Conservation (phyloP, 2,888 invertebrate genomes). For the Tanaodytes sp. region DNA sequence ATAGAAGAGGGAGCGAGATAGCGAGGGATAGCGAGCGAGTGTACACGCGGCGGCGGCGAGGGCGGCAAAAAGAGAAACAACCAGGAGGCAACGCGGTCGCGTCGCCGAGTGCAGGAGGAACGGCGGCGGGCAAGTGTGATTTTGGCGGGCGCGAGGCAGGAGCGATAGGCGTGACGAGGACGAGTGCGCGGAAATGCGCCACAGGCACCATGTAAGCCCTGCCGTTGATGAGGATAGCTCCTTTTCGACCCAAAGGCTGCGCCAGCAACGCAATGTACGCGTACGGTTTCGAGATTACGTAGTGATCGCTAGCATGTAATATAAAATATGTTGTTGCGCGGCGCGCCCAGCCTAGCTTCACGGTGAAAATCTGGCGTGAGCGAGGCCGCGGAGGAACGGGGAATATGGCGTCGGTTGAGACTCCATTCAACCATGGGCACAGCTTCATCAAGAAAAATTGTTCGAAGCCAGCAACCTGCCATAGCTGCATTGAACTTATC, state of each 20-base stretch:
- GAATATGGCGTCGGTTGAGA: constrained; percentile 77
- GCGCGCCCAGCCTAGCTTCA: constrained; percentile 74
- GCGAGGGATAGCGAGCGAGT: constrained; percentile 9
- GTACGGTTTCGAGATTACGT: constrained; percentile 77
- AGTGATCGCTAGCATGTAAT: constrained; percentile 73
- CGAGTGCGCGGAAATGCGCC: constrained; percentile 54
- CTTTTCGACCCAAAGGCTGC: constrained; percentile 62
- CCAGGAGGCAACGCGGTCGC: neutral
- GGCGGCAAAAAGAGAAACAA: constrained; percentile 10
- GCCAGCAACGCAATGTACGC: constrained; percentile 76
- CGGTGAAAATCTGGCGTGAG: constrained; percentile 79
- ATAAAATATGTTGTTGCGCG: constrained; percentile 62
- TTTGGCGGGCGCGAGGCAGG: constrained; percentile 58
- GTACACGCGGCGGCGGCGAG: neutral
- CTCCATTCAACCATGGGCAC: constrained; percentile 85
- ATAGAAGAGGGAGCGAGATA: constrained; percentile 18
- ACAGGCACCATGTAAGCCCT: constrained; percentile 47
- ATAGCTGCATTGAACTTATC: constrained; percentile 99
- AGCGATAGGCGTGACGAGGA: constrained; percentile 46
- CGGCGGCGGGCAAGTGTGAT: constrained; percentile 31
- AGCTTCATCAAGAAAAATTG: constrained; percentile 99
- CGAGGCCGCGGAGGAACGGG: constrained; percentile 76
- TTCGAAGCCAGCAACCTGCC: constrained; percentile 99
- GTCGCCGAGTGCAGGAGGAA: constrained; percentile 10
- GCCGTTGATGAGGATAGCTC: constrained; percentile 55